Evolutionary conservation across 2,797 vertebrate genomes (phyloP), one percentile per base, ranked within the genome.

Genomic region (Acrocephalus scirpaceus): DNA sequence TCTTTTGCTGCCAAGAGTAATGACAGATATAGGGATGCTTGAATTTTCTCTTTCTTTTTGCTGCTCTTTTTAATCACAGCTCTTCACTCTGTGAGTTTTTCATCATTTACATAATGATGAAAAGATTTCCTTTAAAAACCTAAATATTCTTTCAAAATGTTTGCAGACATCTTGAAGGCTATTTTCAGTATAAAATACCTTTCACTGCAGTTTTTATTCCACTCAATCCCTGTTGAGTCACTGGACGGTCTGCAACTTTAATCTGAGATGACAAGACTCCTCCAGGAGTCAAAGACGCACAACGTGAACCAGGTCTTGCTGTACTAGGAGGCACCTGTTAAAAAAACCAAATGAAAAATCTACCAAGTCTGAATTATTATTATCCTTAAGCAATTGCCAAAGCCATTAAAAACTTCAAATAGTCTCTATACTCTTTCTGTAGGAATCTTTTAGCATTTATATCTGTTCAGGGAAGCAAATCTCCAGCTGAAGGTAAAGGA

Each of bases 191-290:
- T 14, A 71, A 92, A 65, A 76, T 97, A 99, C 99, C 99, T 98
- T 99, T 99, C 93, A 98, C 95, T 56, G 98, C 98, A 15, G 99
- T 99, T 98, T 99, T 99, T 98, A 99, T 99, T 92, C 99, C 99
- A 94, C 99, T 99, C 91, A 99, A 98, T 20, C 99, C 99, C 95
- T 99, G 99, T 4, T 99, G 99, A 86, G 99, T 99, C 85, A 99
- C 99, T 29, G 99, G 99, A 82, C 99, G 98, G 93, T 99, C 99
- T 4, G 99, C 98, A 95, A 99, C 99, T 98, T 98, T 99, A 95
- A 99, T 99, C 67, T 98, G 99, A 80, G 99, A 98, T 23, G 99
- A 98, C 9, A 99, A 97, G 32, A 99, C 98, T 50, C 98, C 99
- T 27, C 98, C 98, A 20, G 96, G 92, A 72, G 97, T 83, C 1